A percentile compares a stretch with the other conserved stretches of the same genome.
phyloP scores from a whole-genome alignment of 64 coral and sea anemone genomes.

The Stylophora pistillata region DNA sequence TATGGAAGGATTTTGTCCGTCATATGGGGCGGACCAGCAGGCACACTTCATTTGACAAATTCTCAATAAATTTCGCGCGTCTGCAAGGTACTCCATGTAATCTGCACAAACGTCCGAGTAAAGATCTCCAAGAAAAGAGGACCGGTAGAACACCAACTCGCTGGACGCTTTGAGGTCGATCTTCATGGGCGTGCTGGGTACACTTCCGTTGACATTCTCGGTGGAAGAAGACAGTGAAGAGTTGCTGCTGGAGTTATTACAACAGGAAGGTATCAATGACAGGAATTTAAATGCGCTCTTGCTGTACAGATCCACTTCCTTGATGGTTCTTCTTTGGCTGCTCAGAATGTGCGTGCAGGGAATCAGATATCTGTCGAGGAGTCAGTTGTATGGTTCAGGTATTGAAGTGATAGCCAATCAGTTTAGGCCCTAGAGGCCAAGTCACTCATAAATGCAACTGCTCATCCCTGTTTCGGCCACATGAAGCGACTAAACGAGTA shows the following conservation, averaged over 20 bases:
- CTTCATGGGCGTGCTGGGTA: conserved; percentile 53
- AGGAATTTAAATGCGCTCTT: conserved; percentile 92
- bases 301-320: conserved; percentile 95
- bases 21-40: conserved; percentile 86
- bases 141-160: conserved; percentile 82
- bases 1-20: conserved; percentile 69
- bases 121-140: conserved; percentile 22
- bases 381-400: not conserved
- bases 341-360: conserved; percentile 93
- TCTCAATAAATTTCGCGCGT: conserved; percentile 71
- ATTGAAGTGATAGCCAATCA: not conserved
- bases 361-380: conserved; percentile 69
- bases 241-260: conserved; percentile 48
- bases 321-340: conserved; percentile 89
- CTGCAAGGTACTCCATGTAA: conserved; percentile 88
- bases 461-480: too few species aligned
- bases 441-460: not conserved
- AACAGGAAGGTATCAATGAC: conserved; percentile 82
- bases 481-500: too few species aligned
- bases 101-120: conserved; percentile 63
- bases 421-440: not conserved
- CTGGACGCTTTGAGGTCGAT: conserved; percentile 74
- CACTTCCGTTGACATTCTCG: conserved; percentile 61
- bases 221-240: conserved; percentile 52
- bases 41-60: conserved; percentile 74